Evolutionary conservation across 2,113 vertebrate species (phyloP).

Genomic region (Brachyhypopomus occidentalis): DNA sequence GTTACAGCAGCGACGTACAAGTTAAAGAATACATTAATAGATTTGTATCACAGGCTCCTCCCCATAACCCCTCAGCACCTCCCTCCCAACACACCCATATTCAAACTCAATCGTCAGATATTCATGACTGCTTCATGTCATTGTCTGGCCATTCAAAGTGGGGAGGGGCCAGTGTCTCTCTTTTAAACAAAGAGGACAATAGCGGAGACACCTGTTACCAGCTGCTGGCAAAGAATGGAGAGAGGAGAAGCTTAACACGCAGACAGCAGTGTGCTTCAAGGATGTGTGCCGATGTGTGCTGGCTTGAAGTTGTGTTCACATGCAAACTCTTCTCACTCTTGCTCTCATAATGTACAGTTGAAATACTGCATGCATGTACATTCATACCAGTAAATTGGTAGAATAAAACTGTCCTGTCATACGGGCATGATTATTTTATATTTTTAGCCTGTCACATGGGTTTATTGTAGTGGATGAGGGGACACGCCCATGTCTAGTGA

Average conservation of each 20-base stretch:
- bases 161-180: conserved; percentile 23
- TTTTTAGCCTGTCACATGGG: not conserved
- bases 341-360: not conserved
- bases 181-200: conserved; percentile 43
- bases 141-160: conserved; percentile 37
- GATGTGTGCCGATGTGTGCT: not conserved
- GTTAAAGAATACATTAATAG: conserved; percentile 29
- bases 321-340: not conserved
- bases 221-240: conserved; percentile 26
- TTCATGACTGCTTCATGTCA: conserved; percentile 41
- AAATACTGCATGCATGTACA: not conserved
- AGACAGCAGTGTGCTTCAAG: not conserved
- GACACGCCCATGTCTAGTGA: conserved; percentile 24
- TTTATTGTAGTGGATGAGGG: conserved; percentile 10
- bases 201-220: conserved; percentile 43
- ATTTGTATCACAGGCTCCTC: conserved; percentile 19
- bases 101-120: conserved; percentile 38
- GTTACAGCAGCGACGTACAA: conserved; percentile 22
- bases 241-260: not conserved
- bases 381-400: not conserved
- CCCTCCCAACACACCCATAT: conserved; percentile 11
- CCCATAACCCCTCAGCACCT: not conserved
- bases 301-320: no score
- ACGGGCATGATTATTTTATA: not conserved
- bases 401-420: not conserved